These are phyloP conservation scores for Mixornis gularis DNA, from an alignment of 2,113 vertebrate species.

Conservation along the genomic window DNA sequence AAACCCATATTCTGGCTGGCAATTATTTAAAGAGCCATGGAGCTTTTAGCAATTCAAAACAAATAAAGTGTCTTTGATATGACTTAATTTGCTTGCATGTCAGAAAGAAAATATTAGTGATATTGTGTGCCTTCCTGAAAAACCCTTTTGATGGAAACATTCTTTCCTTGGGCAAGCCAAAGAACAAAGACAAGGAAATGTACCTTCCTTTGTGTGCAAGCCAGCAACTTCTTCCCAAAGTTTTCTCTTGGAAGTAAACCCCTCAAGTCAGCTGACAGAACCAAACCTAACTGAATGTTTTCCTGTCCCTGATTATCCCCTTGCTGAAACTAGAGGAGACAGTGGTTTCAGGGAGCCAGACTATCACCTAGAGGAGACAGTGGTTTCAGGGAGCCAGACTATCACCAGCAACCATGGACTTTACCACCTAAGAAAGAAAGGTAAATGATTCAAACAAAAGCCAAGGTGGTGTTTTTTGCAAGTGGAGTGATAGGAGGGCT, in stretches of 20 bases:
- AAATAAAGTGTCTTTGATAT: conserved; percentile 2
- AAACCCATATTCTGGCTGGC: neutral
- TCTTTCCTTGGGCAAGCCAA: neutral
- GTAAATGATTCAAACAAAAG: neutral
- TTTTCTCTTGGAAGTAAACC: neutral
- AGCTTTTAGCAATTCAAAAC: conserved; percentile 1
- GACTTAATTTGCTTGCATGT: neutral
- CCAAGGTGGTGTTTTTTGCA: neutral
- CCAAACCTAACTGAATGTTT: neutral
- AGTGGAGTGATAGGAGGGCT: neutral
- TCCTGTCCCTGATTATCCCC: neutral
- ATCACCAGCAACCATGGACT: neutral
- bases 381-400: neutral
- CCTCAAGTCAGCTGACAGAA: neutral
- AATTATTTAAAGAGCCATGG: neutral
- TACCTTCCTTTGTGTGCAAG: neutral
- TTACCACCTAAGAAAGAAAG: neutral
- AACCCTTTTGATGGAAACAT: neutral
- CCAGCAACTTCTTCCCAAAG: neutral
- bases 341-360: neutral
- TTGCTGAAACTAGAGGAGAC: neutral
- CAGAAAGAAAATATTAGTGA: neutral
- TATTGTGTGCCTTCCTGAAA: neutral
- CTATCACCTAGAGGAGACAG: neutral
- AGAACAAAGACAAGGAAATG: too few species aligned